phyloP scores from a whole-genome alignment of 1,140 invertebrate genomes.

The Drosophila bifasciata region DNA sequence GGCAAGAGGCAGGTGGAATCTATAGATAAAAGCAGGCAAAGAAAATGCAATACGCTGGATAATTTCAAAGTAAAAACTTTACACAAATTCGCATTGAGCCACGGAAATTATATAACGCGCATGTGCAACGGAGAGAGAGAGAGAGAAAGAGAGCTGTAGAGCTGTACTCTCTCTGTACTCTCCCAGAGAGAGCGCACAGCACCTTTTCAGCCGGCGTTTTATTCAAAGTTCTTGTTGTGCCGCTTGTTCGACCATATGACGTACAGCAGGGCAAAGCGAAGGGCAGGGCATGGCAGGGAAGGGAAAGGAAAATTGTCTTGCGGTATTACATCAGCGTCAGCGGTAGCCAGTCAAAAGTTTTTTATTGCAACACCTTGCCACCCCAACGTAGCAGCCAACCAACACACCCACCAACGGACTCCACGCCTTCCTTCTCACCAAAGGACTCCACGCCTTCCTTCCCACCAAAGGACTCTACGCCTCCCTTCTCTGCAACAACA shows the following conservation, averaged over 20 bases:
- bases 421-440: no score
- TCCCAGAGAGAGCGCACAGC: slow-evolving; percentile 4
- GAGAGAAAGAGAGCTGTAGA: slow-evolving; percentile 3
- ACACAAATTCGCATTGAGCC: slow-evolving; percentile 12
- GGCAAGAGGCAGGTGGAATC: not conserved
- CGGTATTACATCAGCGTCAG: slow-evolving; percentile 78
- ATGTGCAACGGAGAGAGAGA: slow-evolving; percentile 32
- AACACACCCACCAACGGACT: not conserved
- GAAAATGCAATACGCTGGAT: not conserved
- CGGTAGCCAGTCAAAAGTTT: slow-evolving; percentile 57
- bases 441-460: not conserved
- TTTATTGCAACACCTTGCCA: slow-evolving; percentile 59
- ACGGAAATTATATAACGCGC: slow-evolving; percentile 34
- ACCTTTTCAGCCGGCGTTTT: slow-evolving; percentile 60
- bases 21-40: not conserved
- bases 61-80: not conserved
- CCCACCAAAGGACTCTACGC: not conserved
- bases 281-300: no score
- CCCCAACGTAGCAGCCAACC: slow-evolving; percentile 4
- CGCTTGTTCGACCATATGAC: slow-evolving; percentile 62
- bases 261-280: slow-evolving; percentile 41
- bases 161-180: no score
- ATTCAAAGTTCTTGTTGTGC: slow-evolving; percentile 29
- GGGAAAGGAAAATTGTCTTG: slow-evolving; percentile 73
- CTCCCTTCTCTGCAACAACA: slow-evolving; percentile 16